phyloP scores from a whole-genome alignment of 2,113 vertebrate genomes.

The Anser brachyrhynchus region DNA sequence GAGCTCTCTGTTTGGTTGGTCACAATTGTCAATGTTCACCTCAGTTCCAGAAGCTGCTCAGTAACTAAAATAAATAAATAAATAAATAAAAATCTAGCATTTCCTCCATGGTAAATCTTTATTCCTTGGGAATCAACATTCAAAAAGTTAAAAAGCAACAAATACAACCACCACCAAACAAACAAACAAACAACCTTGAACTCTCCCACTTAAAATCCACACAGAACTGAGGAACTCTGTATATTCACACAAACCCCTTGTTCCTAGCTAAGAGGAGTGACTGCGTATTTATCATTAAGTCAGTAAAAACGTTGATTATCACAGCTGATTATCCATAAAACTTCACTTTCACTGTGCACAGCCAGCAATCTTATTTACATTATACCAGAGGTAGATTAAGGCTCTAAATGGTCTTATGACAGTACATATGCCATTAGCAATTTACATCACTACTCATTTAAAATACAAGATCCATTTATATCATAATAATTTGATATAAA shows the following conservation, averaged over 20 bases:
- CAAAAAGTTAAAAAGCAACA: no score
- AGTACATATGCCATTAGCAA: not conserved
- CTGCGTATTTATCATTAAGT: not conserved
- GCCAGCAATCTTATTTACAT: not conserved
- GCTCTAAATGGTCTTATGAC: not conserved
- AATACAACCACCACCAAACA: no score
- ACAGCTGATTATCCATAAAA: not conserved
- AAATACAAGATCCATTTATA: not conserved
- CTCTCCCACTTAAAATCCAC: not conserved
- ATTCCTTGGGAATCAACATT: not conserved
- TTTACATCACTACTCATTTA: not conserved
- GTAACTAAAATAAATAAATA: not conserved
- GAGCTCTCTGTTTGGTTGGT: not conserved
- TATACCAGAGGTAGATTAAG: not conserved
- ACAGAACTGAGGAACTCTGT: not conserved
- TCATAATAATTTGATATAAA: not conserved
- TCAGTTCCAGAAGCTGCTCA: not conserved
- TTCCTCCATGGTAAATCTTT: not conserved
- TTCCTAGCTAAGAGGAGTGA: not conserved
- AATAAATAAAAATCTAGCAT: not conserved
- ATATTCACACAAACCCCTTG: not conserved
- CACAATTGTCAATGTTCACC: rapidly evolving
- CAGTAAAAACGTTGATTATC: not conserved
- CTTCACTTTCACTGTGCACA: not conserved
- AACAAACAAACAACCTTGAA: not conserved